Evolutionary conservation across 2,797 vertebrate species (phyloP).

Genomic region (Lacerta bilineata): DNA sequence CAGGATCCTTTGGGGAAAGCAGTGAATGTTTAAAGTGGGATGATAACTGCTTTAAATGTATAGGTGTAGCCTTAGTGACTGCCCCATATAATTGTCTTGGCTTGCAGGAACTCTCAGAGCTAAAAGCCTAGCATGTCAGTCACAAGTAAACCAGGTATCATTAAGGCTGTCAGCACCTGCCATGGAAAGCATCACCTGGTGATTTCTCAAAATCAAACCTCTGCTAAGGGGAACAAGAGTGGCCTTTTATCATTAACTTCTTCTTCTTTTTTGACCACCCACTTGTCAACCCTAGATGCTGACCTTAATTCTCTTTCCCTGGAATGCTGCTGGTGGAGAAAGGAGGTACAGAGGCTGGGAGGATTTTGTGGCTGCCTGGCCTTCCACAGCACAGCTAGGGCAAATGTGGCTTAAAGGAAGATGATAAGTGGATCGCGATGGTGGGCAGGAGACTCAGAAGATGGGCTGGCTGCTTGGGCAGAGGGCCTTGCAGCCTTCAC

Average conservation of each 20-base stretch:
- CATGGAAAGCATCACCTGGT: not conserved
- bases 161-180: not conserved
- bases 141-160: not conserved
- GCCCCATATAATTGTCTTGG: not conserved
- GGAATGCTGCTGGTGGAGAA: not conserved
- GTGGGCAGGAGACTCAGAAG: not conserved
- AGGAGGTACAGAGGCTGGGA: not conserved
- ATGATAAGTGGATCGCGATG: too few relatives aligned
- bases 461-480: not conserved
- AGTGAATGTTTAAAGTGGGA: too few relatives aligned
- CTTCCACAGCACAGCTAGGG: not conserved
- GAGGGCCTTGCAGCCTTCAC: not conserved
- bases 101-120: not conserved
- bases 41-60: too few relatives aligned
- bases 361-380: not conserved
- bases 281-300: not conserved
- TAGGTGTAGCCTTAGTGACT: not conserved
- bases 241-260: too few relatives aligned
- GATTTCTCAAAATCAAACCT: not conserved
- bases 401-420: not conserved
- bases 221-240: not conserved
- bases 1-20: too few relatives aligned
- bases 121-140: not conserved
- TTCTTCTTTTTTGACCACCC: too few relatives aligned
- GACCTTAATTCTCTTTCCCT: not conserved